Percentiles rank a stretch among this genome's conserved stretches.
Evolutionary conservation across 2,888 invertebrate genomes (phyloP).

Genomic region (Chaitophorus viminalis): DNA sequence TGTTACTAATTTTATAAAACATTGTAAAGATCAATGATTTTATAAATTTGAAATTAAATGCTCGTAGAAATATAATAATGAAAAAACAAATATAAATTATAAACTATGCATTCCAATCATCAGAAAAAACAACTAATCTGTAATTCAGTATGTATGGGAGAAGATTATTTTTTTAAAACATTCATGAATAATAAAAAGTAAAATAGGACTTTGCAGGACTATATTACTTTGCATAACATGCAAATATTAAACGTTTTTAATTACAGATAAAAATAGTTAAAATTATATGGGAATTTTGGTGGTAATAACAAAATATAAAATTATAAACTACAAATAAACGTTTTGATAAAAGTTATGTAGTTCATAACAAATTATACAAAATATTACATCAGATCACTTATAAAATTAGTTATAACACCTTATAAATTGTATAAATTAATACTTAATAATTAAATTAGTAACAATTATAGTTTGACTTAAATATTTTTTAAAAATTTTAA

Average conservation of each 20-base stretch:
- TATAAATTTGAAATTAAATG: not conserved
- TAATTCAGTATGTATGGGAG: not conserved
- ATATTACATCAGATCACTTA: conserved; percentile 8
- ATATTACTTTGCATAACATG: not conserved
- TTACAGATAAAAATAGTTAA: conserved; percentile 1
- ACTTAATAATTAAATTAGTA: not conserved
- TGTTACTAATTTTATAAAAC: not conserved
- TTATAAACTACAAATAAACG: not conserved
- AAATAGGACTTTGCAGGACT: too few species aligned
- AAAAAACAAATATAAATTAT: not conserved
- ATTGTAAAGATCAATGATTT: not conserved
- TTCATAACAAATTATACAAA: not conserved
- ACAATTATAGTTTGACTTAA: not conserved
- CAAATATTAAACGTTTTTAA: not conserved
- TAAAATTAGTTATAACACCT: not conserved
- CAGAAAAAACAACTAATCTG: not conserved
- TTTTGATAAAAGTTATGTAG: not conserved
- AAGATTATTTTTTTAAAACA: conserved; percentile 1
- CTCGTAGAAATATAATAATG: not conserved
- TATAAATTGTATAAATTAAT: conserved; percentile 1
- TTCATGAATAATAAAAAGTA: conserved; percentile 13
- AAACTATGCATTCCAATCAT: not conserved
- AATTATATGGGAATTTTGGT: not conserved
- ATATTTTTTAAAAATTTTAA: not conserved
- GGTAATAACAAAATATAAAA: not conserved